Evolutionary conservation across 1,140 invertebrate species (phyloP), one percentile per base, ranked within the genome.

Genomic region (Drosophila nigromelanica): DNA sequence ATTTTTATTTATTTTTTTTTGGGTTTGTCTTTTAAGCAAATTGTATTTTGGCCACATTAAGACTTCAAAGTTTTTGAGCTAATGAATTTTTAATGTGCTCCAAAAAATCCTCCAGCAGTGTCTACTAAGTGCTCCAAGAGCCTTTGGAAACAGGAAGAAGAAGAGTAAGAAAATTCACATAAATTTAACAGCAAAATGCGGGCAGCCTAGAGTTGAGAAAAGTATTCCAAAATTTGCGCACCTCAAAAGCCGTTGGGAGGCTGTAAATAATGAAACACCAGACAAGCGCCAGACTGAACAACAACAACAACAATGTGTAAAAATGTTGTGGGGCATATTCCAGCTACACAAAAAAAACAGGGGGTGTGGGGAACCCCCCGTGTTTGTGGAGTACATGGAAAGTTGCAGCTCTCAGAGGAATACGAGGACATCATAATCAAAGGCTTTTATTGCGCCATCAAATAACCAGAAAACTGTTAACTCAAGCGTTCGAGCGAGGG

Each of bases 221-320:
- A 59, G 12, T 58, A 56, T 72, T 56, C 55, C 21, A 37, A 18
- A 58, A 67, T 47, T 61, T 35, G 14, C 15, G 8, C 4, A 15
- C 14, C n/a, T 24, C 50, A 30, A 30, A 59, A 27, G 47, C 45
- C 56, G 58, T 27, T 45, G 72, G 72, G 68, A 82, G 68, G 79
- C 76, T 87, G 82, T 87, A 87, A 89, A 89, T 87, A 89, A 82
- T 82, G 56, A 58, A 87, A 73, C 68, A 79, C 75, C 79, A 87
- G 82, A 87, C 82, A 78, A 47, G 72, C 72, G 60, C 72, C 83
- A 87, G 83, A 89, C 82, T 78, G 69, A 42, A 70, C 37, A 74
- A 58, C 42, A 75, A 78, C 74, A 69, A 51, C 42, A 50, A 7
- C 42, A 72, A 50, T 24, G 42, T 52, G 58, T 33, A 63, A 63